Percentiles rank a stretch among this genome's conserved stretches.
Conservation (phyloP, 1,140 invertebrate genomes). For the Apis dorsata region DNA sequence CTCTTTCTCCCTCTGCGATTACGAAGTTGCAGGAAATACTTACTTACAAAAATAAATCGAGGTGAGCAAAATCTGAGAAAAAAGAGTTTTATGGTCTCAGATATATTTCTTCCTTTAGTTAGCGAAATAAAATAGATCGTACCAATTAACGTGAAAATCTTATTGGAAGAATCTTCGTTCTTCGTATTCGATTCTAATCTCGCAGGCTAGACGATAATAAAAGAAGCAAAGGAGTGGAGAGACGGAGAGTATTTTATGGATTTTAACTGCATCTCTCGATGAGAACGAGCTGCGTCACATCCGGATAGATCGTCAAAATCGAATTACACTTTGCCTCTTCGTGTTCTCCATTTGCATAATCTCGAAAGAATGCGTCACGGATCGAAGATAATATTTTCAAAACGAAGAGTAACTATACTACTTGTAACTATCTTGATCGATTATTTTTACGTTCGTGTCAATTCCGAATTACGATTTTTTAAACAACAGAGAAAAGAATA, state of each 20-base stretch:
- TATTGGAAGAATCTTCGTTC: slow-evolving; percentile 21
- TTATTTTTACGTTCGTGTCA: neutral
- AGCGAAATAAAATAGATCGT: no score
- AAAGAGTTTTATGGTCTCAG: neutral
- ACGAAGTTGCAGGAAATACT: neutral
- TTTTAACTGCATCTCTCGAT: slow-evolving; percentile 59
- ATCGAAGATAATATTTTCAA: slow-evolving; percentile 29
- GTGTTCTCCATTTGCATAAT: slow-evolving; percentile 49
- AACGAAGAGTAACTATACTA: slow-evolving; percentile 14
- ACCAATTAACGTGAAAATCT: neutral
- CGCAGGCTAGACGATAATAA: neutral
- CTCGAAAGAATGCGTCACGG: slow-evolving; percentile 9
- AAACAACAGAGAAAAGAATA: neutral
- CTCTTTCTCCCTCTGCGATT: neutral
- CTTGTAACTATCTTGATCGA: neutral
- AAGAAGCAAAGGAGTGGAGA: neutral
- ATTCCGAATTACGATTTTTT: neutral
- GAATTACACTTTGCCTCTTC: slow-evolving; percentile 37
- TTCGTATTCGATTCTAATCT: slow-evolving; percentile 34
- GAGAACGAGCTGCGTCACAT: slow-evolving; percentile 61
- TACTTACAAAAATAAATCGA: neutral
- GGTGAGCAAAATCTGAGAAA: slow-evolving; percentile 7
- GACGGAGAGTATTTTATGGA: slow-evolving; percentile 53
- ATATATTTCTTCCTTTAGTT: neutral
- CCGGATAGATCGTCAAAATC: slow-evolving; percentile 45